Evolutionary conservation across 64 coral and sea anemone genomes (phyloP), one percentile per base, ranked within the genome.

Genomic region (Montipora efflorescens): DNA sequence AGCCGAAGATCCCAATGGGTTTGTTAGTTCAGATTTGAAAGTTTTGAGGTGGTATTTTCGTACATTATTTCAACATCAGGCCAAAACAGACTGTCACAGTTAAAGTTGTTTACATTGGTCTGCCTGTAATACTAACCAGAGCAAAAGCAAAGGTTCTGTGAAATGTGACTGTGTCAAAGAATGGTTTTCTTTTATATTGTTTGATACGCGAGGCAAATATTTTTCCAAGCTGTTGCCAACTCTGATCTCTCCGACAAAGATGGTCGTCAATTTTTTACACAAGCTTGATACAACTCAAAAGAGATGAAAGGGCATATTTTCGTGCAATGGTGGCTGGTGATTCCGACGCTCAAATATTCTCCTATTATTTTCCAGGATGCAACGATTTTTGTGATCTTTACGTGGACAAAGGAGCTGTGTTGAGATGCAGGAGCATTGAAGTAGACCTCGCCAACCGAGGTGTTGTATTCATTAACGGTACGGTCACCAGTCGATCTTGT

Each of bases 391-490:
- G 78, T 58, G 44, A 91, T 75, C 47, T 92, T 14, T 92, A 92
- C 58, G 90, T 92, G 5, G 70, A 92, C 28, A 92, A n/a, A 7
- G 80, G 70, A 77, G 80, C 90, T 83, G 48, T 86, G 79, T 45
- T 92, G 23, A 92, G 44, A 85, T 92, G 90, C 55, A 43, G 10
- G 1, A 84, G 12, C 48, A 45, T 92, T 13, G 74, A 83, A 92
- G 68, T 70, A 45, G 52, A 85, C 50, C 11, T 85, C 3, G 12
- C 43, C 20, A 36, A 66, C 76, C 48, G 25, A 75, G 79, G 69
- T 4, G 74, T 18, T 83, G 90, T 92, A 84, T 92, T 92, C 70
- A 76, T 92, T 83, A 92, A 92, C 20, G 90, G 90, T 75, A 85
- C 80, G 22, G 71, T 92, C 50, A 85, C 90, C 25, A 59, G 90